A percentile compares a stretch with the other conserved stretches of the same genome.
phyloP scores from a whole-genome alignment of 1,140 invertebrate genomes.

The Teleopsis dalmanni region DNA sequence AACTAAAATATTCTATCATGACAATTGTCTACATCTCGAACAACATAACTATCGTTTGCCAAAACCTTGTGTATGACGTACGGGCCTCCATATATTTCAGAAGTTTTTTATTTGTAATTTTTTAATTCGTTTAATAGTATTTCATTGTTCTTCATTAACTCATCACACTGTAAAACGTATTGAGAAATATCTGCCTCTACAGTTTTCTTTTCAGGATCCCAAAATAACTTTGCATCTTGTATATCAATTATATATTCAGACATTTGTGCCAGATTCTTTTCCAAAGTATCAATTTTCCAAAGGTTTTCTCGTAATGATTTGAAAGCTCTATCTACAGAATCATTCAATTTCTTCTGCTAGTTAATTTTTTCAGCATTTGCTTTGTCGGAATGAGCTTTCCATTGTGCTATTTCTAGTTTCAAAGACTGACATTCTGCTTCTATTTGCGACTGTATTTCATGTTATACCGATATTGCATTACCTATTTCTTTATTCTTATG shows the following conservation, averaged over 20 bases:
- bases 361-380: no score
- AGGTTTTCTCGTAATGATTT: conserved; percentile 42
- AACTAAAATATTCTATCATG: no score
- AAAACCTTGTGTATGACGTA: not conserved
- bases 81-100: not conserved
- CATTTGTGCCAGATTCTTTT: conserved; percentile 36
- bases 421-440: no score
- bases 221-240: conserved; percentile 26
- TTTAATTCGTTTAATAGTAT: conserved; percentile 55
- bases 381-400: no score
- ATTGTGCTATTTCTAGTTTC: no score
- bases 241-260: conserved; percentile 30
- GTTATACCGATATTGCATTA: no score
- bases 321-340: no score
- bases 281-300: conserved; percentile 32
- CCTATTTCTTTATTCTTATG: no score
- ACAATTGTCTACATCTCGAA: not conserved
- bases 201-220: conserved; percentile 50
- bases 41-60: not conserved
- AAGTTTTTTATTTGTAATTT: conserved; percentile 51
- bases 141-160: conserved; percentile 61
- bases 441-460: no score
- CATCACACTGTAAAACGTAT: conserved; percentile 54
- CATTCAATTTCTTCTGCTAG: no score
- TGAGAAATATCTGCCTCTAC: conserved; percentile 52